Percentiles rank a stretch among this genome's conserved stretches.
Conservation (phyloP, 2,888 invertebrate genomes). For the Hypercompe scribonia region DNA sequence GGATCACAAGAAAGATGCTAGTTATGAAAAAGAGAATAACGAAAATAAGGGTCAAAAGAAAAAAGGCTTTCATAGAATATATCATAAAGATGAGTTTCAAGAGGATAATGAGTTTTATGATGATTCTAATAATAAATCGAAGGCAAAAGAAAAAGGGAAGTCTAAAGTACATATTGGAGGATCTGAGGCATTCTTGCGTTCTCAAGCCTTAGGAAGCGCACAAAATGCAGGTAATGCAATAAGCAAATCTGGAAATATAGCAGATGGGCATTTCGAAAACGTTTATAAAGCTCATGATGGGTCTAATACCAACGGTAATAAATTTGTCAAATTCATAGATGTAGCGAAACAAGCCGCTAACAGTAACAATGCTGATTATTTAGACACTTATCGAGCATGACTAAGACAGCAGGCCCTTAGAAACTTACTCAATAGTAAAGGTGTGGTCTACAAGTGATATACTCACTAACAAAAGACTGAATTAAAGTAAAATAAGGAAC, state of each 20-base stretch:
- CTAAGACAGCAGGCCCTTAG: constrained; percentile 1
- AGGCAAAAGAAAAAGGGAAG: constrained; percentile 64
- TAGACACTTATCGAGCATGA: constrained; percentile 23
- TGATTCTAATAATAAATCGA: constrained; percentile 65
- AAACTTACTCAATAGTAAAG: constrained; percentile 9
- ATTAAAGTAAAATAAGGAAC: background rate
- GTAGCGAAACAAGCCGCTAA: constrained; percentile 64
- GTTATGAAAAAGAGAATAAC: constrained; percentile 60
- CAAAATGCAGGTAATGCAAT: constrained; percentile 56
- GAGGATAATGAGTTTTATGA: constrained; percentile 79
- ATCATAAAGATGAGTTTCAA: constrained; percentile 79
- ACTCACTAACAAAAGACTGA: constrained; percentile 6
- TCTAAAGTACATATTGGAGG: constrained; percentile 63
- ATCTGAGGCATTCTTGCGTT: constrained; percentile 63
- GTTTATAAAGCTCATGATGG: constrained; percentile 54
- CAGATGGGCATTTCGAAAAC: constrained; percentile 53
- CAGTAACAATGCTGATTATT: constrained; percentile 52
- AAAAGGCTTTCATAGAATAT: constrained; percentile 76
- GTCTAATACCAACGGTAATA: constrained; percentile 50
- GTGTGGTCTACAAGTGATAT: background rate
- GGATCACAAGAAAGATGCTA: constrained; percentile 63
- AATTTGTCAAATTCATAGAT: constrained; percentile 64
- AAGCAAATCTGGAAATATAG: constrained; percentile 53
- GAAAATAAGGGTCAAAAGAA: constrained; percentile 72
- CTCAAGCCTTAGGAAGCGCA: constrained; percentile 59